Conservation (phyloP, 2,888 invertebrate species). For the Polia nebulosa region DNA sequence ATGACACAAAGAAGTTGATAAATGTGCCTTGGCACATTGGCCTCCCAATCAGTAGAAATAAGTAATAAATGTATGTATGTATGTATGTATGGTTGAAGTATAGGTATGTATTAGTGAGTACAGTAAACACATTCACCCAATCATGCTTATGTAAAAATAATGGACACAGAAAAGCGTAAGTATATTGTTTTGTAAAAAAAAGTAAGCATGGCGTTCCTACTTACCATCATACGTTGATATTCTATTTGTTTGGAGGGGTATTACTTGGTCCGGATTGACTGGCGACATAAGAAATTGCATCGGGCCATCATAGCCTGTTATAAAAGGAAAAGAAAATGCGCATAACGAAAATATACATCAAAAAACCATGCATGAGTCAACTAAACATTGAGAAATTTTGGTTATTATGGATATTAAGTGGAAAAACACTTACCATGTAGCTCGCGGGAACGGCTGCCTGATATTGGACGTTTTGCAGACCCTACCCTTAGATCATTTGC, state of each 20-base stretch:
- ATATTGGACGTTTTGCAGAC: slow-evolving; percentile 93
- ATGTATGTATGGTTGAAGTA: slow-evolving; percentile 17
- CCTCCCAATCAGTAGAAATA: background rate
- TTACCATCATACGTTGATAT: slow-evolving; percentile 90
- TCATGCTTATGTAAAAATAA: slow-evolving; percentile 59
- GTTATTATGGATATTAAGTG: slow-evolving; percentile 19
- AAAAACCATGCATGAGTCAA: slow-evolving; percentile 74
- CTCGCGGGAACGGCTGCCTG: slow-evolving; percentile 92
- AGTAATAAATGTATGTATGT: background rate
- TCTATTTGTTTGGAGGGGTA: slow-evolving; percentile 90
- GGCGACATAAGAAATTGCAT: slow-evolving; percentile 96
- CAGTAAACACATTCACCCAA: slow-evolving; percentile 42
- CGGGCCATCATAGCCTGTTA: slow-evolving; percentile 95
- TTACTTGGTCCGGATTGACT: slow-evolving; percentile 95
- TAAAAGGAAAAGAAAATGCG: slow-evolving; percentile 79
- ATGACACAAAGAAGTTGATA: background rate
- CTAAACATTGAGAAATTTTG: slow-evolving; percentile 65
- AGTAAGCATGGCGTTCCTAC: slow-evolving; percentile 65
- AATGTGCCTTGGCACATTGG: background rate
- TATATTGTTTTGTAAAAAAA: slow-evolving; percentile 49
- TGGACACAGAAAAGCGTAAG: slow-evolving; percentile 54
- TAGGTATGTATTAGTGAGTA: slow-evolving; percentile 33
- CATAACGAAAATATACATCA: slow-evolving; percentile 79
- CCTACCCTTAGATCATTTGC: slow-evolving; percentile 95
- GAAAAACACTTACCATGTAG: slow-evolving; percentile 91